phyloP scores from a whole-genome alignment of 2,888 invertebrate species.

The Lepidochrysops patricia region DNA sequence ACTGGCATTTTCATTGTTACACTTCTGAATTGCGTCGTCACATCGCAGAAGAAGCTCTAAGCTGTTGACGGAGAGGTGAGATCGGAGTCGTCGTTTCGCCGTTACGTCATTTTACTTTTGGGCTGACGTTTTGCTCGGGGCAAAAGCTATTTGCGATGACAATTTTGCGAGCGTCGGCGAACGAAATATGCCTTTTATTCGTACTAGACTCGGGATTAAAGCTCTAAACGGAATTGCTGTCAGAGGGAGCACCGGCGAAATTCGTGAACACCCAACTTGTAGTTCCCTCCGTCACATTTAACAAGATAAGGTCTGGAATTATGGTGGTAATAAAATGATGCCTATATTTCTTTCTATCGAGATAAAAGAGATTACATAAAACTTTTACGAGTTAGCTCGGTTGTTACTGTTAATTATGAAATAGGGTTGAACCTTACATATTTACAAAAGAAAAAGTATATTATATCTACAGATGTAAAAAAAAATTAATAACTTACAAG shows the following conservation, averaged over 20 bases:
- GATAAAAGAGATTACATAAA: slow-evolving; percentile 7
- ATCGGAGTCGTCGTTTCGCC: slow-evolving; percentile 26
- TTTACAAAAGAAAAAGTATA: too few relatives aligned
- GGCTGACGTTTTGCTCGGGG: slow-evolving; percentile 41
- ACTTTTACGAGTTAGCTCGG: not conserved
- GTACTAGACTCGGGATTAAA: slow-evolving; percentile 67
- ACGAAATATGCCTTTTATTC: slow-evolving; percentile 75
- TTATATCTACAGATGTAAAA: too few relatives aligned
- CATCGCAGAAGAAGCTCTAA: slow-evolving; percentile 28
- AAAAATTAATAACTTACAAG: too few relatives aligned
- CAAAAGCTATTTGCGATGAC: slow-evolving; percentile 74
- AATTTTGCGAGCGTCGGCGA: slow-evolving; percentile 70
- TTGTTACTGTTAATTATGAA: not conserved
- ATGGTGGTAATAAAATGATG: slow-evolving; percentile 8
- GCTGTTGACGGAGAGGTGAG: slow-evolving; percentile 22
- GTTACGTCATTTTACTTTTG: slow-evolving; percentile 34
- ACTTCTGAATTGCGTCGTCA: slow-evolving; percentile 37
- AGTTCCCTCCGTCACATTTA: slow-evolving; percentile 10
- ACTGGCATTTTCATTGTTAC: slow-evolving; percentile 73
- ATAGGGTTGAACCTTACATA: not conserved
- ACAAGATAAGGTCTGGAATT: slow-evolving; percentile 11
- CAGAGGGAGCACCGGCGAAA: slow-evolving; percentile 41
- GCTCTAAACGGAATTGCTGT: slow-evolving; percentile 71
- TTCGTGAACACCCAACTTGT: slow-evolving; percentile 55
- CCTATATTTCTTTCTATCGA: slow-evolving; percentile 5